Percentiles rank a stretch among this genome's conserved stretches.
Evolutionary conservation across 1,140 invertebrate species (phyloP).

Genomic region (Brachionus koreanus): DNA sequence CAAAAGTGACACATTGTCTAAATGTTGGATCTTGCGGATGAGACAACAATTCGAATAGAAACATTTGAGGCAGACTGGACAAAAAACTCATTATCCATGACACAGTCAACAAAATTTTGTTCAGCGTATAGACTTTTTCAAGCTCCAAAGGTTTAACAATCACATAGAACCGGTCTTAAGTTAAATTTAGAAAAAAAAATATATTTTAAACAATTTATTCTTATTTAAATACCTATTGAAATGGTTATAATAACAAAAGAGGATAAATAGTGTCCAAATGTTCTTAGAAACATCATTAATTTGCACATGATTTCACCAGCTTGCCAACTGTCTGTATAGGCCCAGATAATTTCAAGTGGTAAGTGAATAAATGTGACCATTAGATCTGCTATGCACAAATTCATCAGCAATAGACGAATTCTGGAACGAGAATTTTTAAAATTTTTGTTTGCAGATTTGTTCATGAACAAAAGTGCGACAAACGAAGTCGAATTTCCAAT

Average conservation of each 20-base stretch:
- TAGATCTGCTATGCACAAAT: slow-evolving; percentile 79
- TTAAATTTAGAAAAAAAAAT: background rate
- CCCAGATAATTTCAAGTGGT: slow-evolving; percentile 81
- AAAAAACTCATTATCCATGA: slow-evolving; percentile 40
- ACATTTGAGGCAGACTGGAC: slow-evolving; percentile 33
- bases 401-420: slow-evolving; percentile 75
- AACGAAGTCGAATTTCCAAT: slow-evolving; percentile 38
- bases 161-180: slow-evolving; percentile 72
- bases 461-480: slow-evolving; percentile 35
- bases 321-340: slow-evolving; percentile 72
- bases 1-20: slow-evolving; percentile 39
- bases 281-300: slow-evolving; percentile 75
- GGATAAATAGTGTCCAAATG: slow-evolving; percentile 78
- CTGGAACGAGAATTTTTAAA: slow-evolving; percentile 58
- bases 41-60: slow-evolving; percentile 21
- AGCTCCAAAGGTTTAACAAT: slow-evolving; percentile 73
- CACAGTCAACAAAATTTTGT: slow-evolving; percentile 59
- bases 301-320: slow-evolving; percentile 74
- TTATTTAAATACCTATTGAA: slow-evolving; percentile 61
- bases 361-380: slow-evolving; percentile 36
- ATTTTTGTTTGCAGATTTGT: slow-evolving; percentile 30
- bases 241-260: slow-evolving; percentile 81
- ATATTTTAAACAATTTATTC: too few species aligned
- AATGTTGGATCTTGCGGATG: slow-evolving; percentile 40
- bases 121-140: slow-evolving; percentile 66